These are phyloP conservation scores for Orthonevra nobilis DNA, from an alignment of 2,888 invertebrate genomes.

Conservation along the genomic window DNA sequence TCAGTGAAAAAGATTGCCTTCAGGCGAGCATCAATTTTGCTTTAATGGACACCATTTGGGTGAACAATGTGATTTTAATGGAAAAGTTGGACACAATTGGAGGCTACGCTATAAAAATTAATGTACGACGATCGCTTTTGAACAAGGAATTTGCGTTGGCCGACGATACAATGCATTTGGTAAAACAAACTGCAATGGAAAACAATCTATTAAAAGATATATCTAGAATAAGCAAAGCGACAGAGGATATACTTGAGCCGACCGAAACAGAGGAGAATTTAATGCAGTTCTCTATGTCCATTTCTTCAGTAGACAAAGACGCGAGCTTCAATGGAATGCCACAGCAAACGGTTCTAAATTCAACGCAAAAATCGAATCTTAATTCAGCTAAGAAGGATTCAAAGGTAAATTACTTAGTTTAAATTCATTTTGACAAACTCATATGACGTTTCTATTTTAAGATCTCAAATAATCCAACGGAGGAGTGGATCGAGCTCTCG, in stretches of 20 bases:
- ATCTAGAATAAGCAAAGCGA: too few species aligned
- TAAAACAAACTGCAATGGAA: conserved; percentile 35
- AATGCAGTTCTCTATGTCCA: conserved; percentile 38
- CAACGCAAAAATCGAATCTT: not conserved
- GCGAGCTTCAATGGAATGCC: not conserved
- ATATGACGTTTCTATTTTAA: too few species aligned
- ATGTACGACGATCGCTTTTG: conserved; percentile 72
- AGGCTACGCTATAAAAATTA: conserved; percentile 55
- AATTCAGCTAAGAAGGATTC: not conserved
- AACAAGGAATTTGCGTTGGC: conserved; percentile 69
- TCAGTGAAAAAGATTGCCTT: conserved; percentile 74
- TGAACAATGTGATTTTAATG: conserved; percentile 74
- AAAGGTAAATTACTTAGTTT: not conserved
- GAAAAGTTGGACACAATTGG: conserved; percentile 71
- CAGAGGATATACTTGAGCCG: too few species aligned
- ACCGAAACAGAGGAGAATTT: too few species aligned
- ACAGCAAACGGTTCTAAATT: not conserved
- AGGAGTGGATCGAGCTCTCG: conserved; percentile 36
- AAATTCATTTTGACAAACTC: not conserved
- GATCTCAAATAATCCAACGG: not conserved
- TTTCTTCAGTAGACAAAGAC: not conserved
- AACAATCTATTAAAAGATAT: conserved; percentile 11
- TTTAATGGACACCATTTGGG: conserved; percentile 74
- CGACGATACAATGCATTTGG: conserved; percentile 14
- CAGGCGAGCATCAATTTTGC: conserved; percentile 74